Percentiles rank a stretch among this genome's conserved stretches.
Evolutionary conservation across 1,140 invertebrate genomes (phyloP).

Genomic region (Procambarus clarkii): DNA sequence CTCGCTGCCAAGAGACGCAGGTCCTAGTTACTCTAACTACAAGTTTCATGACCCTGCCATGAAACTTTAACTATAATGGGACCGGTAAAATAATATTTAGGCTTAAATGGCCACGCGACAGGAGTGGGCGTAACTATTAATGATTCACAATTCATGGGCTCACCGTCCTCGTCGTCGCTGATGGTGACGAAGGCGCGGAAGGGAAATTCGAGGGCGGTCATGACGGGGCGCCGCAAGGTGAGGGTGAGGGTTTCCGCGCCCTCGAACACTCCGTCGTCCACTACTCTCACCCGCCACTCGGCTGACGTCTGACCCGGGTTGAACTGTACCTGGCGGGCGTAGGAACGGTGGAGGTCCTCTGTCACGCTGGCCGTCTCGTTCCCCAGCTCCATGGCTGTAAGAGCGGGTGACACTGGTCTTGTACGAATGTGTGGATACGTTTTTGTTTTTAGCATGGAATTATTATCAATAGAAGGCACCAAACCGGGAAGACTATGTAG

Average conservation of each 20-base stretch:
- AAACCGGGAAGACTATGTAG: no score
- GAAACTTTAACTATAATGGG: no score
- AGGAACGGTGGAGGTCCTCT: constrained; percentile 74
- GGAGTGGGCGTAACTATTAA: no score
- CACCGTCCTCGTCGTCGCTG: constrained; percentile 76
- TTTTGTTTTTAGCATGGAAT: no score
- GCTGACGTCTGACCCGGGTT: constrained; percentile 76
- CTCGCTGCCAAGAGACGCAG: constrained; percentile 73
- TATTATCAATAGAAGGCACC: no score
- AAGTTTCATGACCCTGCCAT: no score
- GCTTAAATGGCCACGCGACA: no score
- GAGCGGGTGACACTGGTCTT: no score
- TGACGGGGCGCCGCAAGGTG: constrained; percentile 75
- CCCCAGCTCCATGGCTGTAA: constrained; percentile 73
- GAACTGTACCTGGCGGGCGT: constrained; percentile 76
- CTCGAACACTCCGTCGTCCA: constrained; percentile 75
- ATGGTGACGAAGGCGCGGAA: constrained; percentile 74
- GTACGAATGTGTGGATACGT: no score
- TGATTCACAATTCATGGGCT: background rate
- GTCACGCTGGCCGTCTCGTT: constrained; percentile 75
- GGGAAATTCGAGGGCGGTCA: constrained; percentile 75
- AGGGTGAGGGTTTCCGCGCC: constrained; percentile 74
- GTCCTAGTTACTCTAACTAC: no score
- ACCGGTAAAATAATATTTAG: no score
- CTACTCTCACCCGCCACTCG: constrained; percentile 75